phyloP scores from a whole-genome alignment of 2,797 vertebrate genomes.

The Corythornis leucogaster region DNA sequence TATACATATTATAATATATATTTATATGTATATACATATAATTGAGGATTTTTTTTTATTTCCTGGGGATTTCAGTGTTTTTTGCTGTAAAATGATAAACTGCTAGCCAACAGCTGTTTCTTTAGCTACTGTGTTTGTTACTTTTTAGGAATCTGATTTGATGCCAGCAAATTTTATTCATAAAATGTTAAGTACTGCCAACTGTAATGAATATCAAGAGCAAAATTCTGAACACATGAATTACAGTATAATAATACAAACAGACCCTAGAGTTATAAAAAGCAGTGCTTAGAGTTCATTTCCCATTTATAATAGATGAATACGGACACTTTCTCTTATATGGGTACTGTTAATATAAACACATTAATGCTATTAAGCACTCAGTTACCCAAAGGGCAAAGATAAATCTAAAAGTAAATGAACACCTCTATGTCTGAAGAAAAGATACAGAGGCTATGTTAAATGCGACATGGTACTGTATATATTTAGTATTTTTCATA shows the following conservation, averaged over 20 bases:
- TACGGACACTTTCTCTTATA: background rate
- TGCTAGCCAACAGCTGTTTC: background rate
- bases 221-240: background rate
- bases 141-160: background rate
- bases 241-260: background rate
- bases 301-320: background rate
- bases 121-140: background rate
- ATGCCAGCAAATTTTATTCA: background rate
- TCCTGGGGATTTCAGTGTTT: background rate
- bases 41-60: background rate
- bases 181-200: background rate
- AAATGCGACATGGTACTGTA: background rate
- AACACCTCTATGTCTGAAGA: background rate
- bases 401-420: background rate
- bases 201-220: background rate
- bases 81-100: background rate
- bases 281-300: background rate
- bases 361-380: background rate
- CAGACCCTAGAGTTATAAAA: background rate
- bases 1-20: no score
- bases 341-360: background rate
- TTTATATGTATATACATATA: background rate
- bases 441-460: background rate
- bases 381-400: background rate
- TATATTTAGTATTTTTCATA: background rate